Conservation (phyloP, 1,140 invertebrate genomes). For the Scaptomyza hsui region DNA sequence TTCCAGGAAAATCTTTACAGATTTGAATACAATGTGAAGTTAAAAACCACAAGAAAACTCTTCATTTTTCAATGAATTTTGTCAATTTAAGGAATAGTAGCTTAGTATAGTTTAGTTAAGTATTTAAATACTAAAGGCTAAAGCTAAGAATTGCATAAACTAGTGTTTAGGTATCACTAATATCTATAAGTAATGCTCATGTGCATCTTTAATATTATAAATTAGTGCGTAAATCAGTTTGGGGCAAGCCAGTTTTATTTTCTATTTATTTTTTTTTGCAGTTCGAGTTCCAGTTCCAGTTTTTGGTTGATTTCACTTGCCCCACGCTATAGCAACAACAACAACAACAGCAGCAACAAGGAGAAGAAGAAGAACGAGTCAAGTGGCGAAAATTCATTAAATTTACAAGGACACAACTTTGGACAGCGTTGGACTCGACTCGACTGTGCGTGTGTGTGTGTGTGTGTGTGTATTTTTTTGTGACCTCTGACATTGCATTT, state of each 20-base stretch:
- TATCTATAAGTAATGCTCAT: no score
- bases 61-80: no score
- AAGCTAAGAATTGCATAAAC: no score
- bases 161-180: no score
- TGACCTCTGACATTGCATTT: conserved; percentile 82
- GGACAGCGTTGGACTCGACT: conserved; percentile 5
- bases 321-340: background rate
- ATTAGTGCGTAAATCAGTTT: background rate
- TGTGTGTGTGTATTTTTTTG: conserved; percentile 37
- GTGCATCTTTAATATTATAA: background rate
- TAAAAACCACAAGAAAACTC: no score
- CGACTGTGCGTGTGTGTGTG: conserved; percentile 10
- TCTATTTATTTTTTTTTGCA: background rate
- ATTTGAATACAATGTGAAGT: no score
- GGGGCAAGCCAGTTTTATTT: background rate
- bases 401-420: conserved; percentile 82
- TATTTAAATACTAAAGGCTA: no score
- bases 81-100: no score
- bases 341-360: background rate
- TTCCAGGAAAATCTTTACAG: no score
- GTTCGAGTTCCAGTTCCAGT: conserved; percentile 1
- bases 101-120: no score
- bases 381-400: conserved; percentile 80
- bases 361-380: background rate
- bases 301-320: conserved; percentile 7